Evolutionary conservation across 2,113 vertebrate genomes (phyloP).

Genomic region (Bos javanicus): DNA sequence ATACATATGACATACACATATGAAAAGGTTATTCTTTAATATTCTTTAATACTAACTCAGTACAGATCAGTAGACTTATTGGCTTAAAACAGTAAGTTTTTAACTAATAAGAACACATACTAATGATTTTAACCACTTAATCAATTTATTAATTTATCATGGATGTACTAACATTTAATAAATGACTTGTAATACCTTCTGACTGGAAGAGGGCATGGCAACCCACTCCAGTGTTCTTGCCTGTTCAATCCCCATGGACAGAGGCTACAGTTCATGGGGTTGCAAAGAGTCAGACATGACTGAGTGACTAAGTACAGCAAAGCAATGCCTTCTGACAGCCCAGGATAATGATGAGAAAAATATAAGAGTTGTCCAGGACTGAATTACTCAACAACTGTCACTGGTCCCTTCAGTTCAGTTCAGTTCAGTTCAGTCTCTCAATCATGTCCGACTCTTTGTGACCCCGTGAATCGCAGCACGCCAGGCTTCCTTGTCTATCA

Average conservation of each 20-base stretch:
- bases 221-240: background rate
- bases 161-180: constrained; percentile 76
- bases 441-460: too few species aligned
- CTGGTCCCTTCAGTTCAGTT: constrained; percentile 2
- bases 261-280: background rate
- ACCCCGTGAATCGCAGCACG: too few species aligned
- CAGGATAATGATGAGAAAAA: constrained; percentile 70
- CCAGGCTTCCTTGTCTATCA: too few species aligned
- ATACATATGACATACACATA: background rate
- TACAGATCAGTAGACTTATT: background rate
- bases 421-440: too few species aligned
- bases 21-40: background rate
- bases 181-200: constrained; percentile 59
- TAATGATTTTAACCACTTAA: constrained; percentile 63
- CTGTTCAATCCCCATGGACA: background rate
- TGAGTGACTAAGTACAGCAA: background rate
- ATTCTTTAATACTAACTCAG: background rate
- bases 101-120: background rate
- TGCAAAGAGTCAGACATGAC: background rate
- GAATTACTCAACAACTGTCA: constrained; percentile 48
- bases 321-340: constrained; percentile 18
- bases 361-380: constrained; percentile 67
- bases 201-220: background rate
- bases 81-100: background rate
- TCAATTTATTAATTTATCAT: background rate